Evolutionary conservation across 2,888 invertebrate genomes (phyloP).

Genomic region (Drosophila nigritarsus): DNA sequence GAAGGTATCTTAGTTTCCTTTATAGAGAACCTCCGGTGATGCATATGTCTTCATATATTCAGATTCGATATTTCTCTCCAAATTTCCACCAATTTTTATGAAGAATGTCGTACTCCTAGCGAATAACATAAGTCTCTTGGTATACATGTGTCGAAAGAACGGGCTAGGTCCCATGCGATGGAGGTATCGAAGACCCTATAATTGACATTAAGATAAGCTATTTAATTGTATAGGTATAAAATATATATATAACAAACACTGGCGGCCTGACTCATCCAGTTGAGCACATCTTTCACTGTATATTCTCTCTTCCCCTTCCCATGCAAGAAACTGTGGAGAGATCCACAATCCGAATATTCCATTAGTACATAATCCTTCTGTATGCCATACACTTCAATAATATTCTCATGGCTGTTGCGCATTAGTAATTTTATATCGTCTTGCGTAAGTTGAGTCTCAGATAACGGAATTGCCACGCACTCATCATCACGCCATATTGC

Average conservation of each 20-base stretch:
- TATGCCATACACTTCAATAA: not conserved
- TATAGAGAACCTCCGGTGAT: too few relatives aligned
- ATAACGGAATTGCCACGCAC: not conserved
- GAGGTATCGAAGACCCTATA: too few relatives aligned
- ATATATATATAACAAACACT: too few relatives aligned
- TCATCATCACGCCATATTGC: not conserved
- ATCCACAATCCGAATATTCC: not conserved
- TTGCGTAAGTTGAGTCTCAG: not conserved
- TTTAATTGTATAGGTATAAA: too few relatives aligned
- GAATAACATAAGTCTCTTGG: too few relatives aligned
- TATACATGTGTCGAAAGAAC: too few relatives aligned
- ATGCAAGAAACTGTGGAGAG: not conserved
- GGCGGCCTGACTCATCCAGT: slow-evolving; percentile 9
- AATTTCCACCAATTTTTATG: too few relatives aligned
- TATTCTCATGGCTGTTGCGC: not conserved
- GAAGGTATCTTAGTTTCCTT: rapidly evolving
- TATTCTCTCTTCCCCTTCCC: not conserved
- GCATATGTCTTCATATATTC: too few relatives aligned
- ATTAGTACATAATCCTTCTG: not conserved
- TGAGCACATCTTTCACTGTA: not conserved
- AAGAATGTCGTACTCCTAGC: too few relatives aligned
- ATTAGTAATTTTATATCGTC: not conserved
- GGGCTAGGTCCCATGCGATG: too few relatives aligned
- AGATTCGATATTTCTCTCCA: too few relatives aligned
- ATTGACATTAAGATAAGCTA: too few relatives aligned